Evolutionary conservation across 2,797 vertebrate species (phyloP).

Genomic region (Sphenopsis melanotis): DNA sequence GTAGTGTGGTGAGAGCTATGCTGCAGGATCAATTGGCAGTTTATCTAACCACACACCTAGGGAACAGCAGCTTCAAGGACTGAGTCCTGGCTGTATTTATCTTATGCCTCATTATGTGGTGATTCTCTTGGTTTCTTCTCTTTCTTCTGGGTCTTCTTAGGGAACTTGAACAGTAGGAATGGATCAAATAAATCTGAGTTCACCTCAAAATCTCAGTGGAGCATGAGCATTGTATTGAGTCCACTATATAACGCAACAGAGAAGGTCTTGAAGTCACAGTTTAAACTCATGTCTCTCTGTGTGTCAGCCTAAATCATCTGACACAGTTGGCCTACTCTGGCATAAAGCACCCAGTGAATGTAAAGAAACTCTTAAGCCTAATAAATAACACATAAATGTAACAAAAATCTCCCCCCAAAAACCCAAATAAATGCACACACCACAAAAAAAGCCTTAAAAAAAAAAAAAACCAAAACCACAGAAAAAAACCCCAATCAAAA

Average conservation of each 20-base stretch:
- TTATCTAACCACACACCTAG: background rate
- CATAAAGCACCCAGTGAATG: background rate
- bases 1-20: accelerated
- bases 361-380: background rate
- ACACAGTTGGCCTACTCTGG: background rate
- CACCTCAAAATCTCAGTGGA: background rate
- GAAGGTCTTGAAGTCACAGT: background rate
- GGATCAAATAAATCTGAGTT: background rate
- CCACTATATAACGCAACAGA: background rate
- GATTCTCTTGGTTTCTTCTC: background rate
- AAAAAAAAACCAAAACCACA: too few relatives aligned
- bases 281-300: background rate
- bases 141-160: background rate
- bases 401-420: background rate
- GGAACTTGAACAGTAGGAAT: background rate
- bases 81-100: background rate
- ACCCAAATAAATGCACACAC: background rate
- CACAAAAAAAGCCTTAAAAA: background rate
- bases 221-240: background rate
- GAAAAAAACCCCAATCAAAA: background rate
- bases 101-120: background rate
- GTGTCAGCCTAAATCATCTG: background rate
- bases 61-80: background rate
- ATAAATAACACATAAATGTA: background rate
- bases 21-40: background rate